Evolutionary conservation across 2,113 vertebrate species (phyloP).

Genomic region (Corythornis madagascariensis): DNA sequence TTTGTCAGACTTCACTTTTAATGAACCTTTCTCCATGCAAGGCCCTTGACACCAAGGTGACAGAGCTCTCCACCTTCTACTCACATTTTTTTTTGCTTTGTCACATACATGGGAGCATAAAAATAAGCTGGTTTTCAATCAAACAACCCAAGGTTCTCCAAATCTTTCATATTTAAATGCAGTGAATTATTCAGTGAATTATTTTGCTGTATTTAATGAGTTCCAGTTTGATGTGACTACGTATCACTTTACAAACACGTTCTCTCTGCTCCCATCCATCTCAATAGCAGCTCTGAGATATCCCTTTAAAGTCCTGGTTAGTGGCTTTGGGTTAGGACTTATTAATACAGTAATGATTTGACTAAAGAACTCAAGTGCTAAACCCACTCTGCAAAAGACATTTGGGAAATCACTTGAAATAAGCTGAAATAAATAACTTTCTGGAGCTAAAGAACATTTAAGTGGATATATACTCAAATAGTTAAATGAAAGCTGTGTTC

Average conservation of each 20-base stretch:
- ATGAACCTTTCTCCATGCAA: neutral
- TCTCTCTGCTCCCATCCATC: constrained; percentile 43
- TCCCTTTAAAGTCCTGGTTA: constrained; percentile 24
- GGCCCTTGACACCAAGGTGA: neutral
- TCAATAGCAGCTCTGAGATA: neutral
- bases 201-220: constrained; percentile 61
- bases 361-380: constrained; percentile 18
- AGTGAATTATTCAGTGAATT: constrained; percentile 63
- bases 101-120: constrained; percentile 15
- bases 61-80: constrained; percentile 5
- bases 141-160: constrained; percentile 47
- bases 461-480: neutral
- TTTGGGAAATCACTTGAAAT: constrained; percentile 19
- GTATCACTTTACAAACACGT: constrained; percentile 19
- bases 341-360: constrained; percentile 48
- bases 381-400: constrained; percentile 16
- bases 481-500: neutral
- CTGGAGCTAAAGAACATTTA: neutral
- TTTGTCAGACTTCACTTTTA: neutral
- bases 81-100: constrained; percentile 32
- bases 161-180: neutral
- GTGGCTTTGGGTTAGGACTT: constrained; percentile 54
- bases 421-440: constrained; percentile 45
- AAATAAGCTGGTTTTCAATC: constrained; percentile 57
- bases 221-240: constrained; percentile 23